These are phyloP conservation scores for Nyleta sp. DNA, from an alignment of 2,888 invertebrate genomes.

Conservation along the genomic window DNA sequence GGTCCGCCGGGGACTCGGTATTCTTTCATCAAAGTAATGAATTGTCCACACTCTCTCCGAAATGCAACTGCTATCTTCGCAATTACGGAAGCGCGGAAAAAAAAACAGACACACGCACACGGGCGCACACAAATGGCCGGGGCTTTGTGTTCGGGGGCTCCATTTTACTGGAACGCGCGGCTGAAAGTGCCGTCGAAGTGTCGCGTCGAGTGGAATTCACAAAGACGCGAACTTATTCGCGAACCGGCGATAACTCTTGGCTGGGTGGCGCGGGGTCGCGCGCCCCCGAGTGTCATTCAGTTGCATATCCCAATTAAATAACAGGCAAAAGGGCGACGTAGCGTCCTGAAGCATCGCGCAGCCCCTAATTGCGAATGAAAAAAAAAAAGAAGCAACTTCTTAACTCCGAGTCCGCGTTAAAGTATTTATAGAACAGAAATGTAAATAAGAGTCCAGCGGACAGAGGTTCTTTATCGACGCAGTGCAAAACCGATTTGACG, in stretches of 20 bases:
- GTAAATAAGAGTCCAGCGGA: not conserved
- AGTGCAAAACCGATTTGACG: conserved; percentile 8
- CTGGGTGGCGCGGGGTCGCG: conserved; percentile 66
- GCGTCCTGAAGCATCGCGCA: conserved; percentile 79
- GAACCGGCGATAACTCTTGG: conserved; percentile 73
- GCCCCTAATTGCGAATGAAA: conserved; percentile 79
- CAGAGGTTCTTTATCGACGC: not conserved
- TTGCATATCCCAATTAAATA: conserved; percentile 82
- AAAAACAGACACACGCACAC: conserved; percentile 38
- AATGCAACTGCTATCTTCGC: conserved; percentile 60
- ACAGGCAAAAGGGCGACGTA: conserved; percentile 82
- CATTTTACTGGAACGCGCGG: conserved; percentile 66
- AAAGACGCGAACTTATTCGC: conserved; percentile 73
- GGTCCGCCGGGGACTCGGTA: conserved; percentile 35
- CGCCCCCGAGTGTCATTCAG: conserved; percentile 80
- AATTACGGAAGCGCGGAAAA: conserved; percentile 59
- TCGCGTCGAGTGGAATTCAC: conserved; percentile 72
- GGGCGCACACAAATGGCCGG: conserved; percentile 23
- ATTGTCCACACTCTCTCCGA: conserved; percentile 58
- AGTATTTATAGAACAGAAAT: not conserved
- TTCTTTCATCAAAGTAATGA: conserved; percentile 63
- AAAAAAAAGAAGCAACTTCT: conserved; percentile 46
- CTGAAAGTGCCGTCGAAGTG: conserved; percentile 71
- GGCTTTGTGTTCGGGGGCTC: conserved; percentile 62
- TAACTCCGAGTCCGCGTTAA: no score